Evolutionary conservation across 2,113 vertebrate species (phyloP), one percentile per base, ranked within the genome.

Genomic region (Melanotaenia duboulayi): DNA sequence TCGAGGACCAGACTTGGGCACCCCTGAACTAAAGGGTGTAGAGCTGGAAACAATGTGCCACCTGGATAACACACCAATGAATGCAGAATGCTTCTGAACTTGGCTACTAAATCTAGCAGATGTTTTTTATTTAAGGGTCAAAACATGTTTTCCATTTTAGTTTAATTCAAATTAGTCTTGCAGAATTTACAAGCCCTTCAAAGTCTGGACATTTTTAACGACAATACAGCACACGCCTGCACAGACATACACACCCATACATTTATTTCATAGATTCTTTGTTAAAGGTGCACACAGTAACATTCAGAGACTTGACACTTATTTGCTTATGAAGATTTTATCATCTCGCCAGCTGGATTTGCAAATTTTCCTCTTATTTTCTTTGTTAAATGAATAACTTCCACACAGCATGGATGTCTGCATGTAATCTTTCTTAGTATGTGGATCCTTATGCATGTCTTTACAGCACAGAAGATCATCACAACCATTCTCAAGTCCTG

Each of bases 101-200:
- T 78, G 77, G 85, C 87, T 67, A 82, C 80, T 79, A 83, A 75
- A 68, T 88, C 87, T 10, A 35, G 50, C 73, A 90, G 83, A 77
- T 86, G 87, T 75, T 90, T 80, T 74, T 84, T 75, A 90, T 92
- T 79, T 65, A 79, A 35, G 42, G 84, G 85, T 84, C 80, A 71
- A 79, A 89, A 80, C 79, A 80, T 90, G 90, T 87, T 92, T 92
- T 81, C 88, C 85, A 90, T 91, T 91, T 90, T 77, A 85, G 72
- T 79, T 85, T 82, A 91, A 90, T 92, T 92, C 89, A 88, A 89
- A 89, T 87, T 89, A 92, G 89, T 83, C 76, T 37, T 22, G 35
- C 32, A 76, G 78, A 83, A 86, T 90, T 91, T 91, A 91, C 73
- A 67, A 80, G 57, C 67, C 75, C 64, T 75, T 88, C 80, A 85